Conservation (phyloP, 2,113 vertebrate species). For the Sinocyclocheilus anophthalmus region DNA sequence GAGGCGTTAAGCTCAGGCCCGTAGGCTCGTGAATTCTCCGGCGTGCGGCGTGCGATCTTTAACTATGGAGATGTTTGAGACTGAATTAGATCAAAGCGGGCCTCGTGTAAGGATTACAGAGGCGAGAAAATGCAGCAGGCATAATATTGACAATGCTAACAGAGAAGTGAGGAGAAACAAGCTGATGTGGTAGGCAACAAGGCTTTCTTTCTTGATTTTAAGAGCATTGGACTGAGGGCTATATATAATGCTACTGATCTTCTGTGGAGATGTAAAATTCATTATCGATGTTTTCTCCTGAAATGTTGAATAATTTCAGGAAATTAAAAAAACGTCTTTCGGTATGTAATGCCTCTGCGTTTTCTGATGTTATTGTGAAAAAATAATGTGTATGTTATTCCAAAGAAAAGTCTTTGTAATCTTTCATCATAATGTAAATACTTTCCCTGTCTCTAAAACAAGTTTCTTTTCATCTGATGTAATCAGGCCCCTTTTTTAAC, state of each 20-base stretch:
- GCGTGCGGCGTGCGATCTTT: constrained; percentile 44
- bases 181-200: not conserved
- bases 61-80: constrained; percentile 60
- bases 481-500: no score
- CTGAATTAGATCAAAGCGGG: constrained; percentile 65
- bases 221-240: not conserved
- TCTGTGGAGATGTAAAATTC: not conserved
- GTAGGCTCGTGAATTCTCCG: constrained; percentile 58
- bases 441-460: not conserved
- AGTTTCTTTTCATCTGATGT: no score
- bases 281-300: not conserved
- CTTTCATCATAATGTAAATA: not conserved
- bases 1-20: constrained; percentile 48
- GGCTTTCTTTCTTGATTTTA: not conserved
- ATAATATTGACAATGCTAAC: constrained; percentile 68
- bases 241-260: not conserved
- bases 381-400: not conserved
- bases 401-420: not conserved
- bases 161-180: constrained; percentile 53
- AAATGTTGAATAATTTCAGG: not conserved
- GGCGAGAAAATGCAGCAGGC: constrained; percentile 60
- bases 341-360: not conserved
- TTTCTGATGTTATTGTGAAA: not conserved
- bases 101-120: constrained; percentile 64
- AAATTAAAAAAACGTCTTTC: no score